These are phyloP conservation scores for Mellivora capensis DNA, from an alignment of 2,113 vertebrate genomes.

Conservation along the genomic window DNA sequence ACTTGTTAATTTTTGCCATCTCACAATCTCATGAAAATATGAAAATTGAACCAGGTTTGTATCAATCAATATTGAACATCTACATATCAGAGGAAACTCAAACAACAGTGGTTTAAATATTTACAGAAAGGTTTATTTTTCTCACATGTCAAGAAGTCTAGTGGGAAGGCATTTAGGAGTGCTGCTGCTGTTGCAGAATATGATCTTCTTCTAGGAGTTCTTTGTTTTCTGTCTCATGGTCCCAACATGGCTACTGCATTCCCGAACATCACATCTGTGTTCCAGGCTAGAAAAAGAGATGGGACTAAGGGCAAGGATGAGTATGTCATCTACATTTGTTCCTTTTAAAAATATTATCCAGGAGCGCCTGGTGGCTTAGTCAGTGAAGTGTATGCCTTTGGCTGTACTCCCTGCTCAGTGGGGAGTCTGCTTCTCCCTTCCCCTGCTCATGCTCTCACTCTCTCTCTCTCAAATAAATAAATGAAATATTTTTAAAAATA, in stretches of 20 bases:
- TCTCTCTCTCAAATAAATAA: neutral
- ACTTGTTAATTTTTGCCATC: neutral
- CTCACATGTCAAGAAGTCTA: neutral
- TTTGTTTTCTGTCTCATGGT: neutral
- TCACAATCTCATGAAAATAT: neutral
- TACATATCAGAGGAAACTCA: neutral
- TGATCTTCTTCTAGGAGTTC: neutral
- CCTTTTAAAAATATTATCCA: neutral
- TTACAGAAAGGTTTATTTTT: neutral
- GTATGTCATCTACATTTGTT: neutral
- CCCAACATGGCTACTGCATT: neutral
- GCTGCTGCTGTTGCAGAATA: fast-evolving
- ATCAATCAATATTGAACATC: neutral
- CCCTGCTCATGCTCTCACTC: too few species aligned
- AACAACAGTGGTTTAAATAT: neutral
- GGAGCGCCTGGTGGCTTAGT: too few species aligned
- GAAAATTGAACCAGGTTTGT: neutral
- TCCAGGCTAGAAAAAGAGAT: neutral
- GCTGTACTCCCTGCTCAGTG: too few species aligned
- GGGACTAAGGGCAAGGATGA: neutral
- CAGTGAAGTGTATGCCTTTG: too few species aligned
- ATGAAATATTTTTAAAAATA: neutral
- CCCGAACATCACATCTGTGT: neutral
- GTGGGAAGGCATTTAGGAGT: neutral
- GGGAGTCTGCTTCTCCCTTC: too few species aligned